Percentiles rank a stretch among this genome's conserved stretches.
Conservation (phyloP, 2,888 invertebrate species). For the Agriopis marginaria region DNA sequence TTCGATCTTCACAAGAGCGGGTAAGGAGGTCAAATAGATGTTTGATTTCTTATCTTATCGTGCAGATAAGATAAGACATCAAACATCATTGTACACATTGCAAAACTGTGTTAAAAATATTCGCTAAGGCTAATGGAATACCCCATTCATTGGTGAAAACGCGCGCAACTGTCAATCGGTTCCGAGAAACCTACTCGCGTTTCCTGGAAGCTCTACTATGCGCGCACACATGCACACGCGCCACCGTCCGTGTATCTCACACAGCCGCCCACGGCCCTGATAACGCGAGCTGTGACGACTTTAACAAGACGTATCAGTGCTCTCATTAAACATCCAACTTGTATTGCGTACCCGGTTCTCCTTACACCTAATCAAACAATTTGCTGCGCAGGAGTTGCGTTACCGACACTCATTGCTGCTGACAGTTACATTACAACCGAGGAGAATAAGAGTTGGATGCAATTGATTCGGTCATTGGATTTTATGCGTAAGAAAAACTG, state of each 20-base stretch:
- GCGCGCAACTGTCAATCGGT: constrained; percentile 78
- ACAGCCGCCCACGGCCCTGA: constrained; percentile 75
- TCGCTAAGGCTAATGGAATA: constrained; percentile 55
- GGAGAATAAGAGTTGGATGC: constrained; percentile 20
- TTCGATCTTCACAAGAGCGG: constrained; percentile 39
- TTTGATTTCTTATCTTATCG: too few species aligned
- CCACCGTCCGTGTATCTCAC: constrained; percentile 68
- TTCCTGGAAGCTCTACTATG: constrained; percentile 84
- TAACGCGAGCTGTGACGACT: constrained; percentile 77
- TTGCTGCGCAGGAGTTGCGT: constrained; percentile 64
- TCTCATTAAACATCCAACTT: constrained; percentile 74
- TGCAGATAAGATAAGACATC: constrained; percentile 50
- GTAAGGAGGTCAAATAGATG: constrained; percentile 47
- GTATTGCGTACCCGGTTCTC: constrained; percentile 76
- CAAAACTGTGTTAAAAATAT: constrained; percentile 43
- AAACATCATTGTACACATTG: constrained; percentile 31
- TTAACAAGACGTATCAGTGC: constrained; percentile 75
- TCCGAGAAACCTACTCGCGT: constrained; percentile 82
- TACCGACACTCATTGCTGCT: constrained; percentile 39
- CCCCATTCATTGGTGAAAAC: constrained; percentile 81
- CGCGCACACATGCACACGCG: constrained; percentile 68
- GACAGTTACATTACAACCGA: constrained; percentile 51
- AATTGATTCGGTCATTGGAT: not conserved
- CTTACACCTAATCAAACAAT: constrained; percentile 79
- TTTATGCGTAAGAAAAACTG: not conserved